phyloP scores from a whole-genome alignment of 35 echinoderm and acorn worm species.

The Lytechinus pictus region DNA sequence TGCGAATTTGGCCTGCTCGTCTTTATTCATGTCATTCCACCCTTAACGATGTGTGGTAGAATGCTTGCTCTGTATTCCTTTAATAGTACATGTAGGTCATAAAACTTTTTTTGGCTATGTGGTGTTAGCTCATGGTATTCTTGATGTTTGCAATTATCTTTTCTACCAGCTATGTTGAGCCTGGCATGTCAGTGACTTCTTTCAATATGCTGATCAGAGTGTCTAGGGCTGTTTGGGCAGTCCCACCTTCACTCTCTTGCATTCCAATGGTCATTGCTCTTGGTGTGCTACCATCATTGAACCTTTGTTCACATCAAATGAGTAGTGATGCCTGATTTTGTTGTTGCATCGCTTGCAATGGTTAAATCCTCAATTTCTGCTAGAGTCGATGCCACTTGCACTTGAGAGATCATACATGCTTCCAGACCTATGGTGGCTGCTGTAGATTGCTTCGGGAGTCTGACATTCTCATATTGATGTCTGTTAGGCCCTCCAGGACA shows the following conservation, averaged over 20 bases:
- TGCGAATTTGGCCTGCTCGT: constrained; percentile 35
- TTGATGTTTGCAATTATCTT: constrained; percentile 54
- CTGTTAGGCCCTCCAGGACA: constrained; percentile 21
- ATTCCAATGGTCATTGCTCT: neutral
- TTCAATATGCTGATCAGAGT: constrained; percentile 16
- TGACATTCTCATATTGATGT: neutral
- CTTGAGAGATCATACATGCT: constrained; percentile 5
- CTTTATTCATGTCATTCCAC: constrained; percentile 53
- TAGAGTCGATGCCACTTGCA: neutral
- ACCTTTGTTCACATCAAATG: constrained; percentile 45
- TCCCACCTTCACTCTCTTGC: constrained; percentile 41
- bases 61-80: constrained; percentile 51
- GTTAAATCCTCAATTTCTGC: constrained; percentile 28
- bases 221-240: constrained; percentile 15
- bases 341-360: constrained; percentile 62
- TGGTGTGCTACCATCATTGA: constrained; percentile 43
- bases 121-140: constrained; percentile 66
- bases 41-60: constrained; percentile 51
- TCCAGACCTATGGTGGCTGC: constrained; percentile 39
- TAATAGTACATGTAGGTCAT: constrained; percentile 31
- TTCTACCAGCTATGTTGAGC: neutral
- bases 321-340: constrained; percentile 61
- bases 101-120: constrained; percentile 53
- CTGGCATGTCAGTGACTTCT: neutral
- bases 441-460: neutral